Base-by-base conservation (phyloP, 2,113 vertebrate species). In the Pterocles orientalis region DNA sequence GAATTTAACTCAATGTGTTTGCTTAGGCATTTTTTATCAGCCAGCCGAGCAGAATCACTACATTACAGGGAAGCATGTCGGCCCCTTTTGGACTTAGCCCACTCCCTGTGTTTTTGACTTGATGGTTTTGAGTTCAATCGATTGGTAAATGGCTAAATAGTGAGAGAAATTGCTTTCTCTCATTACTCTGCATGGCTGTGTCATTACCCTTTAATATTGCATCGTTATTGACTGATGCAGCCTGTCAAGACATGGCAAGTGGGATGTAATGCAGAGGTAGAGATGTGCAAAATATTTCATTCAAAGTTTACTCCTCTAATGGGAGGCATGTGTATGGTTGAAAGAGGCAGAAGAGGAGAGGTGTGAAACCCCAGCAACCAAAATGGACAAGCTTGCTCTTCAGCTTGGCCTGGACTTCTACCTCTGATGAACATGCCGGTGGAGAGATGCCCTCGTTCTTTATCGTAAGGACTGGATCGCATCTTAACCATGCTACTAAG, bases 81-180 rank as follows among this genome's bases (percentile, higher is more conserved):
- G 57, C 62, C 53, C 33, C 24, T 72, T 66, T 92, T 47, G 33
- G 86, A 85, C 47, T 91, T 75, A 82, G 76, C 69, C 54, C 28
- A 25, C 33, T 78, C 73, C 45, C 48, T 43, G 34, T 94, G 82
- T 92, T 97, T 96, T 95, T 90, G 71, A 94, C 65, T 51, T 51
- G 79, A 95, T 86, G 56, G 43, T 82, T 95, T 93, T 90, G 83
- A 73, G 94, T 96, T 90, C 93, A 95, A 92, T 97, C n/a, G 45
- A 96, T 96, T 91, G 91, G 91, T 94, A 97, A 96, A 97, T 94
- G 81, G 89, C 91, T 88, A 97, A 97, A 96, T 95, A 96, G 91
- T 96, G 96, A 97, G 94, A 96, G 92, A 96, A 97, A 97, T 97
- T 97, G 77, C 93, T 97, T 97, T 97, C 92, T 95, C 77, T 97